Base-by-base conservation (phyloP, 2,113 vertebrate species). In the Cricetomys ansorgei region DNA sequence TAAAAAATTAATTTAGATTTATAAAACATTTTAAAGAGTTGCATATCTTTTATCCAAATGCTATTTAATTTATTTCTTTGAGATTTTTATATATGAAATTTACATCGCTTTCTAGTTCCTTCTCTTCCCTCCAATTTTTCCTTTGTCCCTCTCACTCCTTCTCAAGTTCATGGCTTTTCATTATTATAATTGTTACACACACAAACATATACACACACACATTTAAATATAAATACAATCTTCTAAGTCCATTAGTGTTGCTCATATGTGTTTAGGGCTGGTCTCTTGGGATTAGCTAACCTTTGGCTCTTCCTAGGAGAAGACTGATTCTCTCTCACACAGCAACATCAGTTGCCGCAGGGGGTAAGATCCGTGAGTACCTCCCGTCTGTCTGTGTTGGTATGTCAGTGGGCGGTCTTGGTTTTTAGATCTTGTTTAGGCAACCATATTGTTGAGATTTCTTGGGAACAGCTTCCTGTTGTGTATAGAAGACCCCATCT, bases 1-100 rank as follows among this genome's bases (percentile, higher is more conserved):
- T n/a, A n/a, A 48, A 76, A 75, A 45, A 45, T 75, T 75, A 45
- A 45, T 29, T 29, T 75, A 73, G 72, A 45, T 73, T 73, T 73
- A 73, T 72, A 73, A 67, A 88, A 80, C 62, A 70, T 55, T 81
- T 8, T 17, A 75, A 62, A 53, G 73, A 94, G 50, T 81, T 72
- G 37, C 64, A 55, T 9, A 40, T 34, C 1, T 31, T 84, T 75
- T 34, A 65, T n/a, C 19, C 31, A 84, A 45, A 83, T 83, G 45
- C 83, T 94, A 69, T 65, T 65, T 67, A 67, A 40, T 64, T 88
- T 57, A 48, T 50, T 40, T 76, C 29, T 3, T 43, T 72, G 69
- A 72, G 7, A 72, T 21, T 3, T 23, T 40, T 21, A 40, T 40
- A 21, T 0, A n/a, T 21, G 34, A 67, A 69, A 3, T 37, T 37